Base-by-base conservation (phyloP, 2,888 invertebrate species). In the Leptarthrus brevirostris region DNA sequence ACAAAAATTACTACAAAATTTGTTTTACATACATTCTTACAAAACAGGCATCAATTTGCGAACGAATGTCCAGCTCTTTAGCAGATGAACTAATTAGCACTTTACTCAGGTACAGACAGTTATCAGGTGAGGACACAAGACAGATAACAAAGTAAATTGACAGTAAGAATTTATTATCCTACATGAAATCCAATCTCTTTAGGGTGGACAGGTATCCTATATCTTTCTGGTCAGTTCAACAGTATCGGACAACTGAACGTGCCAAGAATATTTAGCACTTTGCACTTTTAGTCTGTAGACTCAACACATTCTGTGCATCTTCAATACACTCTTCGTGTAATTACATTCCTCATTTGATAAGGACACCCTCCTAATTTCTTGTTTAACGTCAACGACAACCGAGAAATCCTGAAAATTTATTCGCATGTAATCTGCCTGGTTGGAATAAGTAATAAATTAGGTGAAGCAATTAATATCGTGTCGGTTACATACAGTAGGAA, bases 391-490 rank as follows among this genome's bases (percentile, higher is more conserved):
- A 74, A 58, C 74, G 58, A 74, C 71, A 71, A 34, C 61, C 64
- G 44, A 74, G 58, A 74, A 74, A 74, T 74, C 74, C 71, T 36
- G 26, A 58, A 71, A 74, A 74, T 74, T 74, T 74, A 74, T 74
- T 71, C 70, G 74, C 74, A 26, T 74, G 71, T 74, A 61, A 71
- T 71, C 74, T 70, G 56, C 53, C 61, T 22, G 70, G 61, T 52
- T 71, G 53, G 61, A 61, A 74, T 71, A 71, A 74, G 74, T 71
- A 71, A 74, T 74, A 74, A 74, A 74, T 74, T 74, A 74, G 74
- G 36, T 44, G 71, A 74, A 71, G 74, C 74, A 74, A 74, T 74
- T 74, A 74, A 74, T 74, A 74, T 74, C 58, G 58, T 71, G 71
- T 71, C 70, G 26, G 54, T 30, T 30, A 30, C 26, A 30, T 26